Percentiles rank a stretch among this genome's conserved stretches.
Conservation (phyloP, 2,113 vertebrate species). For the Clinocottus analis region DNA sequence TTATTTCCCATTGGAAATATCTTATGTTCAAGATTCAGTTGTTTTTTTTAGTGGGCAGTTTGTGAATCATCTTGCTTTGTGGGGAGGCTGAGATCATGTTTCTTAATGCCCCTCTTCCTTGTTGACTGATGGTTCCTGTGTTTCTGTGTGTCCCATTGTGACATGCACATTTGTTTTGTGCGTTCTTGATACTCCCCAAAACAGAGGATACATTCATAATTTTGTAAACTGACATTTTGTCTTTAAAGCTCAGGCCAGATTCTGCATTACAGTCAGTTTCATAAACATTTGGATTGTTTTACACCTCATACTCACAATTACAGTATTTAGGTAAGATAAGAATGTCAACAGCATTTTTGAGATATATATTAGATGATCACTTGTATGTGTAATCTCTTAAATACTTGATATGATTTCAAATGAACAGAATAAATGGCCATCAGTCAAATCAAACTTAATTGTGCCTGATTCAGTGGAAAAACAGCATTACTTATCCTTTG, state of each 20-base stretch:
- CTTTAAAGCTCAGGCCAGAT: constrained; percentile 23
- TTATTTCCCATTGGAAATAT: constrained; percentile 63
- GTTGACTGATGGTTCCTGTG: constrained; percentile 63
- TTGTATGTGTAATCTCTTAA: neutral
- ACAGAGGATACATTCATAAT: constrained; percentile 68
- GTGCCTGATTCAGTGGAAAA: constrained; percentile 18
- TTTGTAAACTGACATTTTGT: constrained; percentile 41
- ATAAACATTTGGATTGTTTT: constrained; percentile 5
- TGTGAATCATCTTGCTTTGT: constrained; percentile 65
- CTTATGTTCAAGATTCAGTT: constrained; percentile 58
- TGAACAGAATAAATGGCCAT: neutral
- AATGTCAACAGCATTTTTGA: neutral
- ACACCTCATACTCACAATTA: neutral
- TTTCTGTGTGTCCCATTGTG: constrained; percentile 66
- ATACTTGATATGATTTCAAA: neutral
- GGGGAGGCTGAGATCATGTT: constrained; percentile 72
- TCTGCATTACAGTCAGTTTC: constrained; percentile 16
- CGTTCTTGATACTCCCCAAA: constrained; percentile 23
- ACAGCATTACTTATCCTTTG: neutral
- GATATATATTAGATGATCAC: neutral
- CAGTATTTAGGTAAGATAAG: neutral
- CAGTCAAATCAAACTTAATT: neutral
- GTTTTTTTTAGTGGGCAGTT: constrained; percentile 54
- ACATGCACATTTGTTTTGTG: constrained; percentile 61
- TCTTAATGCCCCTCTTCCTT: constrained; percentile 67